These are phyloP conservation scores for Stictonetta naevosa DNA, from an alignment of 2,113 vertebrate species.

Conservation along the genomic window DNA sequence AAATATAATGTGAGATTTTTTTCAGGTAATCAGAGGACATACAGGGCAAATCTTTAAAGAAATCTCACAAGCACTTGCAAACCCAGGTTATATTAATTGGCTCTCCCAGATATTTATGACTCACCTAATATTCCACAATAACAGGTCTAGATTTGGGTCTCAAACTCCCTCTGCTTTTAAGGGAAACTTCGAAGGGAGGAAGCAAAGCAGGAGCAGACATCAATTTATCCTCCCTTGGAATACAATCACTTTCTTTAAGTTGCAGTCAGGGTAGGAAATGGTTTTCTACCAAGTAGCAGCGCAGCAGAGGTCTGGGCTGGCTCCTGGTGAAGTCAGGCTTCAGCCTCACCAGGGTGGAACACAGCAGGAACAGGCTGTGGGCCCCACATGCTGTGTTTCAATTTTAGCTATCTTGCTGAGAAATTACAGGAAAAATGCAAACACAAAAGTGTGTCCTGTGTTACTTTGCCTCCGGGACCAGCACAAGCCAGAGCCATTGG, in stretches of 20 bases:
- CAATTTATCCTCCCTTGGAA: neutral
- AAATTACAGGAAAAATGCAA: neutral
- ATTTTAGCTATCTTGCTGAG: neutral
- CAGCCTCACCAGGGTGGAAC: neutral
- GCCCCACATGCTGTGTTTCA: neutral
- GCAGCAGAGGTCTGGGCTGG: neutral
- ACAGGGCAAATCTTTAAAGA: neutral
- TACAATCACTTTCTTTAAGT: neutral
- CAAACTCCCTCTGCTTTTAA: neutral
- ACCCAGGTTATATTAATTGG: neutral
- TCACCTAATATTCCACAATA: neutral
- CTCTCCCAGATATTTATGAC: neutral
- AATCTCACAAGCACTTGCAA: neutral
- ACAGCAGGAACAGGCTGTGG: fast-evolving
- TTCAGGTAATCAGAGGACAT: neutral
- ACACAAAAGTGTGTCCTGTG: neutral
- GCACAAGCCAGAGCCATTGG: too few species aligned
- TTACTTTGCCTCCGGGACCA: neutral
- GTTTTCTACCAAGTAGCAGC: neutral
- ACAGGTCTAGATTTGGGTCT: neutral
- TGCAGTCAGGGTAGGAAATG: neutral
- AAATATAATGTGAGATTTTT: neutral
- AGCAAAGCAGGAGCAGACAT: neutral
- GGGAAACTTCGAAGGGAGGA: neutral
- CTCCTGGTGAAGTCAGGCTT: neutral